Percentiles rank a stretch among this genome's conserved stretches.
phyloP scores from a whole-genome alignment of 2,888 invertebrate species.

The Brachyptera risi region DNA sequence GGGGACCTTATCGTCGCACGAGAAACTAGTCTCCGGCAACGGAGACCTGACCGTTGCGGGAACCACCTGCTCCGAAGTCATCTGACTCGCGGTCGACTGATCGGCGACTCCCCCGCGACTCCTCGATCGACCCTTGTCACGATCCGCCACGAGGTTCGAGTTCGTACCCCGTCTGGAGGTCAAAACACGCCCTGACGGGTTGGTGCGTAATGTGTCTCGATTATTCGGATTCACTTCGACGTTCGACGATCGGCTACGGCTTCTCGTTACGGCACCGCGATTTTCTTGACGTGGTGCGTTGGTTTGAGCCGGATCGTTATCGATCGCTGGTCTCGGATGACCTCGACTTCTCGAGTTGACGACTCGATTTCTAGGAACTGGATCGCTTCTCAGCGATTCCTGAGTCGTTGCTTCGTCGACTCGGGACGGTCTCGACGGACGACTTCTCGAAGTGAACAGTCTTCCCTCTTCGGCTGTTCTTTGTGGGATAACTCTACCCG shows the following conservation, averaged over 20 bases:
- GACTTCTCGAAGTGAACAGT: too few species aligned
- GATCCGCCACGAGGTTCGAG: too few species aligned
- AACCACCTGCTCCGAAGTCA: not conserved
- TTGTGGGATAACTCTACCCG: too few species aligned
- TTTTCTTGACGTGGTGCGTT: not conserved
- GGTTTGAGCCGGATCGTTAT: not conserved
- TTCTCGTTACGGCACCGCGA: not conserved
- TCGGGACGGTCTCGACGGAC: too few species aligned
- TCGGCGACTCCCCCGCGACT: not conserved
- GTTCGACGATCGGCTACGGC: not conserved
- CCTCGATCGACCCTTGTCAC: not conserved
- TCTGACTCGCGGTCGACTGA: not conserved
- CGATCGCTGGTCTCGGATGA: not conserved
- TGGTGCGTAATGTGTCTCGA: too few species aligned
- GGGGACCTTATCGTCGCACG: conserved; percentile 40
- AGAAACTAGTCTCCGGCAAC: conserved; percentile 39
- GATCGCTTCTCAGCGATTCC: too few species aligned
- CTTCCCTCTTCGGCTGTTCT: too few species aligned
- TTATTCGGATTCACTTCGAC: too few species aligned
- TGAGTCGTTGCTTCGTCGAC: too few species aligned
- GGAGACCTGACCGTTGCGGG: conserved; percentile 20
- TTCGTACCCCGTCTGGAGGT: too few species aligned
- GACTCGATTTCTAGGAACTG: too few species aligned
- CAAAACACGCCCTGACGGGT: too few species aligned
- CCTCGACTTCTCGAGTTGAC: not conserved